A percentile compares a stretch with the other conserved stretches of the same genome.
These are phyloP conservation scores for Cantharis rufa DNA, from an alignment of 2,888 invertebrate genomes.

Conservation along the genomic window DNA sequence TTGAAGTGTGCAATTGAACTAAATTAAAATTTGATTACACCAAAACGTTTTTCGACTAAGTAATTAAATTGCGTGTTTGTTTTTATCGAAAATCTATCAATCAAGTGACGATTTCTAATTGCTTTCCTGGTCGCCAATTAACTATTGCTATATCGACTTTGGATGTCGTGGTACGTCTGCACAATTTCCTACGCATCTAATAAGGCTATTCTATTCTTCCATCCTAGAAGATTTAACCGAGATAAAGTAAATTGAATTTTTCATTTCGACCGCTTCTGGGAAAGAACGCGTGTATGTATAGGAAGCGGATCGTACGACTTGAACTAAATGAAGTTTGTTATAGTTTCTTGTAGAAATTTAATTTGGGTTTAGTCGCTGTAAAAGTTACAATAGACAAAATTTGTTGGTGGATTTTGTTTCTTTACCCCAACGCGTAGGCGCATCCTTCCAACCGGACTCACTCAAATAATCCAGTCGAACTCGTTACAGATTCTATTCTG, in stretches of 20 bases:
- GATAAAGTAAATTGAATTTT: constrained; percentile 49
- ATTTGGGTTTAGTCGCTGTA: constrained; percentile 38
- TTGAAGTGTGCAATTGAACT: constrained; percentile 25
- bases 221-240: constrained; percentile 42
- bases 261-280: constrained; percentile 39
- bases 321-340: constrained; percentile 42
- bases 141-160: constrained; percentile 25
- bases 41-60: constrained; percentile 22
- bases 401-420: constrained; percentile 30
- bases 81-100: constrained; percentile 21
- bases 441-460: constrained; percentile 7
- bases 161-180: constrained; percentile 11
- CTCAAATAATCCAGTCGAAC: constrained; percentile 42
- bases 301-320: constrained; percentile 38
- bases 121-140: constrained; percentile 32
- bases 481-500: constrained; percentile 43
- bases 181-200: constrained; percentile 29
- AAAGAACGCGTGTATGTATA: constrained; percentile 34
- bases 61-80: constrained; percentile 30
- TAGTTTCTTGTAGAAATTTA: constrained; percentile 38
- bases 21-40: constrained; percentile 31
- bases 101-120: constrained; percentile 30
- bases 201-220: constrained; percentile 38
- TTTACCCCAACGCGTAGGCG: constrained; percentile 5
- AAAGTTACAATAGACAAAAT: constrained; percentile 38